These are phyloP conservation scores for Himantopus leucocephalus DNA, from an alignment of 2,113 vertebrate species.

Conservation along the genomic window DNA sequence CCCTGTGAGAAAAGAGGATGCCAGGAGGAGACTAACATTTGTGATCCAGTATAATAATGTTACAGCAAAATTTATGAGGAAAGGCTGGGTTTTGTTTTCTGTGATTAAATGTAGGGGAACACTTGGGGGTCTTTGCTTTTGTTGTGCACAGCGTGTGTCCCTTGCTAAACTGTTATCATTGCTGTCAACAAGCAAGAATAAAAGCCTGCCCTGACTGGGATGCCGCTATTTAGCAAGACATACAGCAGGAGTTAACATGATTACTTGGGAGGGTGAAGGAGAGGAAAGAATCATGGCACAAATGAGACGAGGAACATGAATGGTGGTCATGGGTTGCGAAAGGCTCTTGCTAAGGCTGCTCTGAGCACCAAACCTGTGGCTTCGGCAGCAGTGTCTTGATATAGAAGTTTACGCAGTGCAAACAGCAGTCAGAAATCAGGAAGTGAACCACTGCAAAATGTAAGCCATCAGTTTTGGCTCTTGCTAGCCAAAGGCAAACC, in stretches of 20 bases:
- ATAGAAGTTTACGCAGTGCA: background rate
- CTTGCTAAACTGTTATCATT: background rate
- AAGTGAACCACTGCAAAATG: background rate
- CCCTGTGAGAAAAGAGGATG: background rate
- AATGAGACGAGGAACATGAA: background rate
- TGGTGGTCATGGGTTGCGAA: background rate
- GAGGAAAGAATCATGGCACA: background rate
- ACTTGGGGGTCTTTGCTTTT: background rate
- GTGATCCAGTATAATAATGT: background rate
- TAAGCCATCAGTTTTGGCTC: background rate
- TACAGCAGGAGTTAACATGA: background rate
- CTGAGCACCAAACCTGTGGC: background rate
- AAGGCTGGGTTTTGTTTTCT: background rate
- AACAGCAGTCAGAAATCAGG: background rate
- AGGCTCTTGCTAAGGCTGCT: background rate
- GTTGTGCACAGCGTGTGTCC: background rate
- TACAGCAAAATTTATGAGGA: background rate
- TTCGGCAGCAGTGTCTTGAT: rapidly evolving
- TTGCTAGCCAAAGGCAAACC: background rate
- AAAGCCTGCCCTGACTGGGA: background rate
- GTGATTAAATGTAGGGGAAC: background rate
- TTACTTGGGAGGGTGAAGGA: background rate
- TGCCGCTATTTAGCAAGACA: background rate
- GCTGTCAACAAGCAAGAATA: background rate
- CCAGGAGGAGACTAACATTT: background rate